Percentiles rank a stretch among this genome's conserved stretches.
Conservation (phyloP, 2,113 vertebrate species). For the Microcebus griseorufus region DNA sequence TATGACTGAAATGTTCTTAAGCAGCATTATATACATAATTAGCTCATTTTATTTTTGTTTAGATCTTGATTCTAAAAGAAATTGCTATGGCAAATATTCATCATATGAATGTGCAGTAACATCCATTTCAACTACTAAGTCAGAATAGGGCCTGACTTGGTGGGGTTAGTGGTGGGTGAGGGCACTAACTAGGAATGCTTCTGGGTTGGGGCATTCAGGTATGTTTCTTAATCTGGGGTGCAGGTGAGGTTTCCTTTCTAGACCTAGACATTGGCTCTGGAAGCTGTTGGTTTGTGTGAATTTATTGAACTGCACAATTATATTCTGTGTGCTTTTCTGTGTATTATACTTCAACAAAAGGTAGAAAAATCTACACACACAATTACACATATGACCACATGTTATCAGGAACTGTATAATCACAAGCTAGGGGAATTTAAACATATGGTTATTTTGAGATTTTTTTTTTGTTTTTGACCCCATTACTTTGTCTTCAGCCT, state of each 20-base stretch:
- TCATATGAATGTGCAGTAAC: background rate
- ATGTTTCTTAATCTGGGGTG: background rate
- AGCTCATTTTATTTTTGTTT: background rate
- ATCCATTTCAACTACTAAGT: background rate
- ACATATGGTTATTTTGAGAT: background rate
- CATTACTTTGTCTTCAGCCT: background rate
- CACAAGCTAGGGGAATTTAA: background rate
- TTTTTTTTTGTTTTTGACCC: background rate
- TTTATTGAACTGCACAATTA: background rate
- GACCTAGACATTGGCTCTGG: background rate
- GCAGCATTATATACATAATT: background rate
- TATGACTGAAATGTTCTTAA: background rate
- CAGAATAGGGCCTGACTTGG: background rate
- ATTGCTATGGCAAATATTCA: background rate
- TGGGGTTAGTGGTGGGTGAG: background rate
- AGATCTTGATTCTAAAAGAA: background rate
- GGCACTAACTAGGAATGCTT: background rate
- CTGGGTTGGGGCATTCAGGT: accelerated
- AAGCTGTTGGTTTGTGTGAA: background rate
- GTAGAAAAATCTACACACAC: background rate
- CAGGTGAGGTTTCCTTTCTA: background rate
- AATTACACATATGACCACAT: background rate
- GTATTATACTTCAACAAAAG: background rate
- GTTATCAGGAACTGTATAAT: background rate
- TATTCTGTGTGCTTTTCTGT: background rate